A percentile compares a stretch with the other conserved stretches of the same genome.
These are phyloP conservation scores for Phaonia tiefii DNA, from an alignment of 2,888 invertebrate genomes.

Conservation along the genomic window DNA sequence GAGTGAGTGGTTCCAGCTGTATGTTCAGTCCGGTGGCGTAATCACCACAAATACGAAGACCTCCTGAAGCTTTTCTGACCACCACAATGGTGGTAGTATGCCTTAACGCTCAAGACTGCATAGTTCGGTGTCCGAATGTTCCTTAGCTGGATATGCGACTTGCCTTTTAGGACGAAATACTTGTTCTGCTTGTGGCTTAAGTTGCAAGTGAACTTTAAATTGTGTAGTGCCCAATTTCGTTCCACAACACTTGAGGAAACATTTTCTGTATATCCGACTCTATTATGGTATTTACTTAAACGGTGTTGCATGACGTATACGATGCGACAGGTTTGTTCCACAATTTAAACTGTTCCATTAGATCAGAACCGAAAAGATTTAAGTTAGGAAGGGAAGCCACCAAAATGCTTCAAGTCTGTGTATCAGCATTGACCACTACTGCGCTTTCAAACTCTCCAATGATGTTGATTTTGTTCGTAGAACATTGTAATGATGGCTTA, in stretches of 20 bases:
- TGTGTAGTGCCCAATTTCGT: neutral
- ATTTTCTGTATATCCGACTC: no score
- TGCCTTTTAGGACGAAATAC: constrained; percentile 56
- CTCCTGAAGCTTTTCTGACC: constrained; percentile 59
- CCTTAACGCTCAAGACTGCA: constrained; percentile 52
- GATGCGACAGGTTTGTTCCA: no score
- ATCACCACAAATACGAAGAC: constrained; percentile 67
- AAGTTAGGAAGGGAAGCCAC: no score
- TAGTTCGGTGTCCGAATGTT: constrained; percentile 55
- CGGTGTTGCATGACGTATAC: no score
- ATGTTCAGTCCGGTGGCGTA: constrained; percentile 67
- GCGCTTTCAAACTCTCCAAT: no score
- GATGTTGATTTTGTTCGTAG: no score
- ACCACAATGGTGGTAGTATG: constrained; percentile 65
- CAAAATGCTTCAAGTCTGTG: no score
- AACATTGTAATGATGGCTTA: no score
- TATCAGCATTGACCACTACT: neutral
- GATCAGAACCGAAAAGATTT: no score
- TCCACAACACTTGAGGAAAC: neutral
- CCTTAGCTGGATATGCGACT: constrained; percentile 62
- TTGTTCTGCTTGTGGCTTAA: constrained; percentile 54
- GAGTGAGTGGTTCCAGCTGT: constrained; percentile 51
- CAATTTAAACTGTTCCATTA: no score
- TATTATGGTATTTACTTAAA: no score
- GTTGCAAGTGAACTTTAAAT: constrained; percentile 37